Conservation (phyloP, 1,140 invertebrate species). For the Meloidogyne floridensis region DNA sequence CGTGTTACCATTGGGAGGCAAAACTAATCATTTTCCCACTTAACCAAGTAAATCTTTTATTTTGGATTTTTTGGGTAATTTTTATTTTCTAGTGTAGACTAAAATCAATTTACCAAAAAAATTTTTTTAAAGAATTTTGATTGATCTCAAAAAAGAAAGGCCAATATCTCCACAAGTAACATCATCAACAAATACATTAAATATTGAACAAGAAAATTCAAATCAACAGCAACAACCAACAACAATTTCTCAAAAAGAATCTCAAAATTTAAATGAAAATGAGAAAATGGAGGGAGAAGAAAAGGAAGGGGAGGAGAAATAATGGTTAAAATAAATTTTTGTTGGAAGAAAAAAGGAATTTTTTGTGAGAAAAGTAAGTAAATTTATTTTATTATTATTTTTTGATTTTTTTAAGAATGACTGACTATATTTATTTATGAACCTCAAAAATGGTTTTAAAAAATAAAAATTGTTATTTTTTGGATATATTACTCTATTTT, state of each 20-base stretch:
- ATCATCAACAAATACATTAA: constrained; percentile 21
- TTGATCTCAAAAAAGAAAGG: constrained; percentile 14
- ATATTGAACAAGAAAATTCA: not conserved
- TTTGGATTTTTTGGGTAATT: too few relatives aligned
- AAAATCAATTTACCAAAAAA: not conserved
- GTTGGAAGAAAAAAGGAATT: too few relatives aligned
- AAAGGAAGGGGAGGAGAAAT: not conserved
- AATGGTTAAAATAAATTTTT: not conserved
- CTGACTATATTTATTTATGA: not conserved
- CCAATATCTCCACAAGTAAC: constrained; percentile 18
- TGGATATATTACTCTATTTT: too few relatives aligned
- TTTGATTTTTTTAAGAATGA: too few relatives aligned
- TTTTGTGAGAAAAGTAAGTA: too few relatives aligned
- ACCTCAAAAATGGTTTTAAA: not conserved
- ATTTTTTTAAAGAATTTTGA: not conserved
- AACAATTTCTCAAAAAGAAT: not conserved
- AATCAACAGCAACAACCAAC: not conserved
- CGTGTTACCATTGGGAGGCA: too few relatives aligned
- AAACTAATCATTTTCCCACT: too few relatives aligned
- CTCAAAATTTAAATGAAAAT: not conserved
- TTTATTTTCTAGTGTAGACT: too few relatives aligned
- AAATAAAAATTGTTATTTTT: too few relatives aligned
- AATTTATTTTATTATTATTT: too few relatives aligned
- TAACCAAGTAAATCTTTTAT: too few relatives aligned
- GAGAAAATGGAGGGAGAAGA: not conserved